Conservation (phyloP, 1,140 invertebrate species). For the Drosophila triauraria region DNA sequence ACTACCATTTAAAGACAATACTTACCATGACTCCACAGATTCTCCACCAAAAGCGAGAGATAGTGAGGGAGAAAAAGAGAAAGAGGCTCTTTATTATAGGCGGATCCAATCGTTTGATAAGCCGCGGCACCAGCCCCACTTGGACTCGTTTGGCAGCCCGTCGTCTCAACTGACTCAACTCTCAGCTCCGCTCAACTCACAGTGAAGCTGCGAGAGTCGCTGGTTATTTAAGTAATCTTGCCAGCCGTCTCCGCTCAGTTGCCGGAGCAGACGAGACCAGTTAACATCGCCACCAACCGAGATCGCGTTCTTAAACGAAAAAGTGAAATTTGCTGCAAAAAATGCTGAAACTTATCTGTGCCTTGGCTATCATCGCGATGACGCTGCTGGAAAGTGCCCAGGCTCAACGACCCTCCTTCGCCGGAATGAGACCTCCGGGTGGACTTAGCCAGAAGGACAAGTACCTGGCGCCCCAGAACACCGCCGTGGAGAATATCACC, state of each 20-base stretch:
- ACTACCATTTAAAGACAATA: neutral
- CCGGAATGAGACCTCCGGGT: slow-evolving; percentile 71
- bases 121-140: neutral
- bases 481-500: slow-evolving; percentile 64
- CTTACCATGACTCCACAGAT: slow-evolving; percentile 6
- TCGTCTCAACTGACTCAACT: slow-evolving; percentile 6
- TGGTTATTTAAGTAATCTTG: slow-evolving; percentile 69
- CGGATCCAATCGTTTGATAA: slow-evolving; percentile 13
- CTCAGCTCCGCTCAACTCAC: slow-evolving; percentile 6
- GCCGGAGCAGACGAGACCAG: slow-evolving; percentile 25
- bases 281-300: neutral
- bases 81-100: neutral
- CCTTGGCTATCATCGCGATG: slow-evolving; percentile 27
- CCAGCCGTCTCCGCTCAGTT: slow-evolving; percentile 51
- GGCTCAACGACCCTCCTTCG: slow-evolving; percentile 77
- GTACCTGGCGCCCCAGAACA: slow-evolving; percentile 64
- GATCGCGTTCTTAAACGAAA: slow-evolving; percentile 3
- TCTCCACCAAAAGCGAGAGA: slow-evolving; percentile 2
- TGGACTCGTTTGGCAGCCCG: slow-evolving; percentile 11
- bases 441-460: slow-evolving; percentile 80
- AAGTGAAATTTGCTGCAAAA: slow-evolving; percentile 28
- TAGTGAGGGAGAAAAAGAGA: neutral
- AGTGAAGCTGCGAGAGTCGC: slow-evolving; percentile 31
- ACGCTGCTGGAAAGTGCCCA: slow-evolving; percentile 37
- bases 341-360: slow-evolving; percentile 47